phyloP scores from a whole-genome alignment of 92 coral and sea anemone species.

The Pocillopora meandrina region DNA sequence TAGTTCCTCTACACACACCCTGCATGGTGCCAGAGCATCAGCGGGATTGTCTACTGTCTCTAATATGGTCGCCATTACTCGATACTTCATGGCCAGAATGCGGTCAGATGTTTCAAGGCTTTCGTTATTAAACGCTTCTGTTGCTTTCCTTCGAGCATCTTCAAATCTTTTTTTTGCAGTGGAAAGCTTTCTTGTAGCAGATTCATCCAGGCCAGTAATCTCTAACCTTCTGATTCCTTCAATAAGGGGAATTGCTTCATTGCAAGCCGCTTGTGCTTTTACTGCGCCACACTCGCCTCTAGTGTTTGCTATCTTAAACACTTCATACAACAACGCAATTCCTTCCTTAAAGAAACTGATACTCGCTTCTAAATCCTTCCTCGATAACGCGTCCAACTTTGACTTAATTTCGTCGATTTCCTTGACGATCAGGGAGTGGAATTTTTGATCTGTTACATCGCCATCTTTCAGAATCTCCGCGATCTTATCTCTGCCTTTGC shows the following conservation, averaged over 20 bases:
- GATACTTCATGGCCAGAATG: conserved; percentile 8
- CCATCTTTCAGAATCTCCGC: conserved; percentile 49
- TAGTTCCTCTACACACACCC: conserved; percentile 27
- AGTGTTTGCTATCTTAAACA: conserved; percentile 12
- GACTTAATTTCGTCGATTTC: conserved; percentile 47
- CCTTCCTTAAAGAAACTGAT: conserved; percentile 31
- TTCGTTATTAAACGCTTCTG: conserved; percentile 26
- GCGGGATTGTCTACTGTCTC: conserved; percentile 10
- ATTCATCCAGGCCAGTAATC: conserved; percentile 24
- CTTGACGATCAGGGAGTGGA: conserved; percentile 41
- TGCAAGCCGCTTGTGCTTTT: not conserved
- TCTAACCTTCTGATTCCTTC: not conserved
- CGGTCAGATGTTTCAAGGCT: conserved; percentile 3
- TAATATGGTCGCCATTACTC: conserved; percentile 6
- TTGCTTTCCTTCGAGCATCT: conserved; percentile 37
- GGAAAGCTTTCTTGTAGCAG: conserved; percentile 11
- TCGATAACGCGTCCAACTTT: not conserved
- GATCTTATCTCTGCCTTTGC: conserved; percentile 48
- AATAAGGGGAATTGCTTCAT: conserved; percentile 3
- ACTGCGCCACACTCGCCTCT: not conserved
- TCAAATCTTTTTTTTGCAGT: conserved; percentile 29
- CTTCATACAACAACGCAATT: not conserved
- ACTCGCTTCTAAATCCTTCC: conserved; percentile 8
- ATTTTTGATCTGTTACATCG: conserved; percentile 39
- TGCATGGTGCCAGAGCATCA: conserved; percentile 11